Evolutionary conservation across 2,797 vertebrate genomes (phyloP).

Genomic region (Adelosebastes latens): DNA sequence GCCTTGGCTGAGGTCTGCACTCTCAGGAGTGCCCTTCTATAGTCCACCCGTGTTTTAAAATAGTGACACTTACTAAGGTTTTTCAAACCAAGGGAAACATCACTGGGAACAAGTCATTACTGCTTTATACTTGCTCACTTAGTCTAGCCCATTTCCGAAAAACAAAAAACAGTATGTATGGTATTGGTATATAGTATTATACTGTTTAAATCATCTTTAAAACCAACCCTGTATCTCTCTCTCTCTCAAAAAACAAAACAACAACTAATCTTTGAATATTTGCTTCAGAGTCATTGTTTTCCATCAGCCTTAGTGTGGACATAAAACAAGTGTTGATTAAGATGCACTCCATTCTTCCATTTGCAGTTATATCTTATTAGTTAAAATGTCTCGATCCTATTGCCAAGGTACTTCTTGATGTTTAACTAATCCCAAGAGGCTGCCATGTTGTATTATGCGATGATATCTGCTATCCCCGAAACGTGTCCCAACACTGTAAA

Average conservation of each 20-base stretch:
- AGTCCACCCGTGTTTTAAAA: background rate
- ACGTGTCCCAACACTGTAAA: background rate
- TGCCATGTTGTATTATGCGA: background rate
- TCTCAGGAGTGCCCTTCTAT: background rate
- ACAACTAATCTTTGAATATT: background rate
- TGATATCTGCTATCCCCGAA: background rate
- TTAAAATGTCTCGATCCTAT: background rate
- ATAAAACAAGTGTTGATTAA: background rate
- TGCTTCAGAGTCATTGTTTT: background rate
- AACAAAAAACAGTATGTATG: background rate
- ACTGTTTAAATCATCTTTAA: background rate
- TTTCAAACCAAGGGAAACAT: background rate
- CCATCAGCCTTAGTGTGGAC: background rate
- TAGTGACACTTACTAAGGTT: background rate
- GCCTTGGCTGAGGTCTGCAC: background rate
- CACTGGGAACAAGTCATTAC: background rate
- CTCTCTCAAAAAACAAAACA: background rate
- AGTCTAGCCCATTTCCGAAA: background rate
- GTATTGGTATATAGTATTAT: background rate
- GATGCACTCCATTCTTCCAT: background rate
- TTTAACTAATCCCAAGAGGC: background rate
- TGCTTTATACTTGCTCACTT: background rate
- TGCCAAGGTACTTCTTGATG: background rate
- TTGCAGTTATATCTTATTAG: background rate
- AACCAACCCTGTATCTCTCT: background rate